Base-by-base conservation (phyloP, 2,888 invertebrate species). In the Acleris cristana region DNA sequence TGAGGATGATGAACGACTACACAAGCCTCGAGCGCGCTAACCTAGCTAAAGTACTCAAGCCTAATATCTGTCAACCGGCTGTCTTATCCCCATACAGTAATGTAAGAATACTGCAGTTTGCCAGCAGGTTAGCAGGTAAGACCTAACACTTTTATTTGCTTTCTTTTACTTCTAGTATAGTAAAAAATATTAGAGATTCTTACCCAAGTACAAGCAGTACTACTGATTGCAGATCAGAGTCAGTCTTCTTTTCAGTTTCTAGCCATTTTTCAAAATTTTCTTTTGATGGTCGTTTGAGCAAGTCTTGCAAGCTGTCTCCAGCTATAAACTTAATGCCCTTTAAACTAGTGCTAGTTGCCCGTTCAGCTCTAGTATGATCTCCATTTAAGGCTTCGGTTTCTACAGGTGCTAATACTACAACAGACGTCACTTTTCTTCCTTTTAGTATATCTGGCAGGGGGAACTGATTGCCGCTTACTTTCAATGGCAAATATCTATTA, bases 381-480 rank as follows among this genome's bases (percentile, higher is more conserved):
- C 74, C 78, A 70, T 85, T 87, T 67, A 95, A 85, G 74, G 93
- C 94, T 80, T 95, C 95, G 67, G 96, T 96, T 82, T 96, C 95
- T 2, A 97, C 96, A 0, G 97, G 97, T 3, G 97, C 97, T 71
- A 97, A 84, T 1, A 97, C 97, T 1, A 97, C 97, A 2, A 97
- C 97, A 79, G 97, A 97, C 12, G 96, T 95, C n/a, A 97, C 95
- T 81, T 94, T 95, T 79, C 96, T 95, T 57, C 96, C 96, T 77
- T 94, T 94, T 26, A 97, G 85, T 26, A 95, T 95, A 79, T 97
- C 96, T 4, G 97, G 97, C 61, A 97, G 94, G 4, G 97, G 97
- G 80, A 97, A 97, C 75, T 97, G 96, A 34, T 96, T 95, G 0
- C 97, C 97, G 76, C 95, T 96, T 34, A 97, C 96, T 94, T 97